Base-by-base conservation (phyloP, 2,797 vertebrate species). In the Petrocephalus schoutedeni region DNA sequence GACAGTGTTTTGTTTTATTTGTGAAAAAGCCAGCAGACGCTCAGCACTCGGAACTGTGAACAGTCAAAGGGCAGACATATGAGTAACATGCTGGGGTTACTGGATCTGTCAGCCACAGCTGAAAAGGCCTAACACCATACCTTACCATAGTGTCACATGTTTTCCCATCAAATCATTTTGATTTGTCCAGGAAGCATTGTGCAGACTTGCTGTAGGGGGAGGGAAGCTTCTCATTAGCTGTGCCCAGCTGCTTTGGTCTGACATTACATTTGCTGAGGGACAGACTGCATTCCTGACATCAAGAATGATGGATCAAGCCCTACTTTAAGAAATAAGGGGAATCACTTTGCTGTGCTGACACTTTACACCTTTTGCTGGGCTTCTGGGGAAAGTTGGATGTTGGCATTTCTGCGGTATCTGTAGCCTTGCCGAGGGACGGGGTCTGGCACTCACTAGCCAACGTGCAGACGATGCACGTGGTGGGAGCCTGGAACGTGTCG, bases 401-500 rank as follows among this genome's bases (percentile, higher is more conserved):
- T 28, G 16, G 53, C 2, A 7, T 56, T 54, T 56, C 83, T 57
- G 12, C 28, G 54, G 51, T 32, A 10, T 28, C 28, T 57, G 12
- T 28, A 85, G 12, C 16, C 51, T 85, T 85, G 21, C 51, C 1
- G 51, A 57, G 53, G 4, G 7, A 32, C 53, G 2, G 19, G 19
- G 74, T 19, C 36, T n/a, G 71, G 56, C 56, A 41, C 56, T 57
- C 84, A 59, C 56, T 41, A 7, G 23, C 56, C 16, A 57, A 57
- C 32, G 4, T 77, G 71, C 71, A 49, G 28, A 77, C 1, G 36
- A 49, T 49, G 41, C 41, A 1, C 19, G 19, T 6, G 36, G 92
- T 93, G 93, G 91, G 45, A 49, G 87, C 41, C 36, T 86, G 92
- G 91, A 92, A 94, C 93, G 93, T 95, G 93, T 95, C 94, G 94